Base-by-base conservation (phyloP, 2,797 vertebrate genomes). In the Pseudotriccus pelzelni region DNA sequence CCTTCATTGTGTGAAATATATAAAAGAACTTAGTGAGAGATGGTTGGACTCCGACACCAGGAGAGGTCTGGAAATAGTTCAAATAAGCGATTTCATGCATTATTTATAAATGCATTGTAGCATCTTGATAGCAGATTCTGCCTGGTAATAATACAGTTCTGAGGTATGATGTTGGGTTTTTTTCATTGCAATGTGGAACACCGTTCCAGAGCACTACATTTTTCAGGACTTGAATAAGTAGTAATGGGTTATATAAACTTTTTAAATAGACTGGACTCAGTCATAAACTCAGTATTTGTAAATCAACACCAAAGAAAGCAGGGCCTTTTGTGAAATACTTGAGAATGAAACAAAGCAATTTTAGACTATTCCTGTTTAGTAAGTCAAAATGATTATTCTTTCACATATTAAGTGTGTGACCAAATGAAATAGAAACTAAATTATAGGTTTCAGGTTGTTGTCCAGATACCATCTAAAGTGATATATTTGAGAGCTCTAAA, bases 1-100 rank as follows among this genome's bases (percentile, higher is more conserved):
- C 32, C 6, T 37, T 47, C 8, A 20, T 52, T 62, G 16, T 50
- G 69, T 85, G 32, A 64, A 85, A 55, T 49, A 58, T 32, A 56
- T 79, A 9, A 52, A 82, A 36, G 17, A 74, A 50, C 8, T 79
- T 34, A 18, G 37, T 76, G 47, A 70, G 41, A 67, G 10, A 23
- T 27, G 80, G 7, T 47, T 79, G 63, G 55, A 32, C 43, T 82
- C 66, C 76, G 60, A 77, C 27, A 72, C 21, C 14, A 52, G 16
- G 24, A 89, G 37, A 93, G 30, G 11, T 62, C 53, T 90, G 74
- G 62, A 88, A 93, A 58, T 43, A 43, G 69, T 58, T 93, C 53
- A 72, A 93, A 68, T 28, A 91, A 49, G 73, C 37, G 50, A 72
- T 78, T 90, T 93, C n/a, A 60, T 93, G 46, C 43, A 84, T 89